Evolutionary conservation across 2,797 vertebrate species (phyloP).

Genomic region (Ctenopoma multispine): DNA sequence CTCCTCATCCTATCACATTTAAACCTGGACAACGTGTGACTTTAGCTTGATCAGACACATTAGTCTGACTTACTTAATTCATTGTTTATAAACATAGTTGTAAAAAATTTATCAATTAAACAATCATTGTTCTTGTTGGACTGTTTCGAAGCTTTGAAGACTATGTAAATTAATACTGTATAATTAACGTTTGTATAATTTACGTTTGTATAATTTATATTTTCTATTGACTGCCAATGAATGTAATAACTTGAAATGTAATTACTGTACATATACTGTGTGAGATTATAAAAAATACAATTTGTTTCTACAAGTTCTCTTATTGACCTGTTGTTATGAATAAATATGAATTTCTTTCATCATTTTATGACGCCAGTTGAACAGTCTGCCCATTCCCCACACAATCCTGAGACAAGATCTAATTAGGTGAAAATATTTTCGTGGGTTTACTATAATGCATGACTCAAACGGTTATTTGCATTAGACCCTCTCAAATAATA

Average conservation of each 20-base stretch:
- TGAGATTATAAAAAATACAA: slow-evolving; percentile 14
- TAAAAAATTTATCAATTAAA: slow-evolving; percentile 17
- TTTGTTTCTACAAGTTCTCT: neutral
- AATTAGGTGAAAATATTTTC: slow-evolving; percentile 5
- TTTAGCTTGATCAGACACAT: slow-evolving; percentile 83
- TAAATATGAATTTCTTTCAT: neutral
- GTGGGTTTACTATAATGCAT: neutral
- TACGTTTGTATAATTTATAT: slow-evolving; percentile 2
- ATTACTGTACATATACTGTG: slow-evolving; percentile 55
- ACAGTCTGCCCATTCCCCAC: neutral
- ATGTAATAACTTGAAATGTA: slow-evolving; percentile 22
- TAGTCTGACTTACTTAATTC: neutral
- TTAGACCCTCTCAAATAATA: neutral
- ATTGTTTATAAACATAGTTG: neutral
- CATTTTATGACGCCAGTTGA: neutral
- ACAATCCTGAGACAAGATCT: neutral
- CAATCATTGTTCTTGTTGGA: slow-evolving; percentile 4
- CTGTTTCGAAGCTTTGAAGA: neutral
- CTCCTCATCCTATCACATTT: slow-evolving; percentile 73
- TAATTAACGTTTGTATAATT: neutral
- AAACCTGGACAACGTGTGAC: slow-evolving; percentile 92
- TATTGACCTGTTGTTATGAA: neutral
- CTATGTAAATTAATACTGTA: slow-evolving; percentile 3
- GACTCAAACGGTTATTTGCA: neutral
- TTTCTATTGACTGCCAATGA: slow-evolving; percentile 17